Conservation (phyloP, 1,140 invertebrate genomes). For the Coboldia fuscipes region DNA sequence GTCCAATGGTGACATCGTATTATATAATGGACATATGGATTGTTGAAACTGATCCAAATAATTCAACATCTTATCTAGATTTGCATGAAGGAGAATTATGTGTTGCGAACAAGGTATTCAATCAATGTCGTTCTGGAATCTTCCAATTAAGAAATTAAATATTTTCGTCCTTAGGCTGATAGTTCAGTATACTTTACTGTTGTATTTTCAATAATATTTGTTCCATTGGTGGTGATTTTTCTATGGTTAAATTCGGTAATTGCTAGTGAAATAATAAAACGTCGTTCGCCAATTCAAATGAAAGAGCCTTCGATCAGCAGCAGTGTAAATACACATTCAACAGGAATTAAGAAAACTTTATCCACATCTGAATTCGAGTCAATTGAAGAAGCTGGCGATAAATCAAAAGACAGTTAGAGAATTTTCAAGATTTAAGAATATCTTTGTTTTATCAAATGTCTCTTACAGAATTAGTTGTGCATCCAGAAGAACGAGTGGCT, state of each 20-base stretch:
- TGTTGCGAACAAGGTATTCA: slow-evolving; percentile 6
- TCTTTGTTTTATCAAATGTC: not conserved
- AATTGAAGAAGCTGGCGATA: not conserved
- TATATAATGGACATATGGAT: slow-evolving; percentile 10
- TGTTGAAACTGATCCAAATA: slow-evolving; percentile 7
- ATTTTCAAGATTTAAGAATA: not conserved
- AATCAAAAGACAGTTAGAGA: not conserved
- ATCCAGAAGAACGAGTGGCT: too few species aligned
- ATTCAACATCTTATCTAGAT: slow-evolving; percentile 2
- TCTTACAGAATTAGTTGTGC: too few species aligned
- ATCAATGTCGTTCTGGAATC: slow-evolving; percentile 4
- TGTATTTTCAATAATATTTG: slow-evolving; percentile 26
- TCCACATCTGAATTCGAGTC: not conserved
- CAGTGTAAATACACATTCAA: not conserved
- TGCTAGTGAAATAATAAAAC: slow-evolving; percentile 25
- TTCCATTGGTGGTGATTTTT: slow-evolving; percentile 26
- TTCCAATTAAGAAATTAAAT: slow-evolving; percentile 5
- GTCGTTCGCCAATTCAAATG: slow-evolving; percentile 6
- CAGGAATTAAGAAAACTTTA: not conserved
- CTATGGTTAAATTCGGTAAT: slow-evolving; percentile 27
- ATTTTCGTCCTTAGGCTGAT: slow-evolving; percentile 12
- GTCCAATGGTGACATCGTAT: slow-evolving; percentile 11
- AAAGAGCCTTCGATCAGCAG: not conserved
- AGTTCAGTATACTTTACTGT: slow-evolving; percentile 18
- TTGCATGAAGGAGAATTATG: slow-evolving; percentile 5